Conservation (phyloP, 2,113 vertebrate genomes). For the Mesocricetus auratus region DNA sequence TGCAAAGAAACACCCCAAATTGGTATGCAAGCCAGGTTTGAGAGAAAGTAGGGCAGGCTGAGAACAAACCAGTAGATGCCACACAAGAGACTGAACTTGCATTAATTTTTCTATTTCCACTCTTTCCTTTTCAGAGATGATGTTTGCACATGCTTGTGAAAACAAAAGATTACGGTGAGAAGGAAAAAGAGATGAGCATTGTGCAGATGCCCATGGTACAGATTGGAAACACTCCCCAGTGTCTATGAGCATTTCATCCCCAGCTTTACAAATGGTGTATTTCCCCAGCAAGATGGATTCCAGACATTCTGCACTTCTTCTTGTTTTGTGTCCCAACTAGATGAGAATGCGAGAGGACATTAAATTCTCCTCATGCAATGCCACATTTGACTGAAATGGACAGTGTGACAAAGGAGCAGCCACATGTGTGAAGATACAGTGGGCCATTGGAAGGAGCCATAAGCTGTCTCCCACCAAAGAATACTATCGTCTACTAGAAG, state of each 20-base stretch:
- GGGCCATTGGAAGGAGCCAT: too few relatives aligned
- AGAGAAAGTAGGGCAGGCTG: constrained; percentile 47
- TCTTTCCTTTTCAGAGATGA: background rate
- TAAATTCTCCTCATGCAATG: background rate
- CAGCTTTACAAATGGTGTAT: background rate
- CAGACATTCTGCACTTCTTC: background rate
- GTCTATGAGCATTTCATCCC: background rate
- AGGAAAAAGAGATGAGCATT: constrained; percentile 12
- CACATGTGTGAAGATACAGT: background rate
- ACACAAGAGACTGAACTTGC: constrained; percentile 60
- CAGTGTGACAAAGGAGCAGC: background rate
- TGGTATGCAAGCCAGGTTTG: constrained; percentile 13
- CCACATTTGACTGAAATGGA: background rate
- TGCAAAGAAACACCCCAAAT: constrained; percentile 60
- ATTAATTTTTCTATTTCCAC: constrained; percentile 66
- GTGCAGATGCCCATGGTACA: background rate
- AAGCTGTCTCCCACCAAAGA: background rate
- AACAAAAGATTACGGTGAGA: constrained; percentile 46
- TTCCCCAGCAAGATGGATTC: background rate
- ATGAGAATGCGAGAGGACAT: background rate
- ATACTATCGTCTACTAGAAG: background rate
- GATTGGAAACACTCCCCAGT: constrained; percentile 13
- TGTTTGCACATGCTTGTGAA: constrained; percentile 53
- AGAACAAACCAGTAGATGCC: constrained; percentile 48
- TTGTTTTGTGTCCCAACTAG: background rate